A percentile compares a stretch with the other conserved stretches of the same genome.
phyloP scores from a whole-genome alignment of 1,140 invertebrate species.

The Conus betulinus region DNA sequence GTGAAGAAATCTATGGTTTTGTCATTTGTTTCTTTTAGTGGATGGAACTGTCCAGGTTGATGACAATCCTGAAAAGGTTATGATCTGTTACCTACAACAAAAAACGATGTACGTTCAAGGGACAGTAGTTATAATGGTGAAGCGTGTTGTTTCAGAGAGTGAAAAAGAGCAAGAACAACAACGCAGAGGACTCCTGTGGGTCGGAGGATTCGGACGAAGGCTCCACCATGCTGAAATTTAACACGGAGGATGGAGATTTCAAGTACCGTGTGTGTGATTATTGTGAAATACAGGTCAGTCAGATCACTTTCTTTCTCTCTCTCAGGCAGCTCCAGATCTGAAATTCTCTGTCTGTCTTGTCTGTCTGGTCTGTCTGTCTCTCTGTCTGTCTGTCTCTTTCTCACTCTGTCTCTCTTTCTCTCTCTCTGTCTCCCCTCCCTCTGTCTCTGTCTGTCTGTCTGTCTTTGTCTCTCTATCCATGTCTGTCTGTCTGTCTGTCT shows the following conservation, averaged over 20 bases:
- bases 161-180: constrained; percentile 16
- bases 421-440: neutral
- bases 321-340: neutral
- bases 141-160: neutral
- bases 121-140: too few relatives aligned
- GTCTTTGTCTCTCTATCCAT: too few relatives aligned
- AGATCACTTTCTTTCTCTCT: neutral
- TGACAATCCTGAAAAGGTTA: too few relatives aligned
- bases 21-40: too few relatives aligned
- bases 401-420: neutral
- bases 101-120: too few relatives aligned
- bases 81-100: too few relatives aligned
- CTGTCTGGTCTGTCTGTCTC: too few relatives aligned
- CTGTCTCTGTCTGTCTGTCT: too few relatives aligned
- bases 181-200: constrained; percentile 34
- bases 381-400: neutral
- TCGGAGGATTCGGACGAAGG: constrained; percentile 27
- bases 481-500: too few relatives aligned
- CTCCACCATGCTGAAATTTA: constrained; percentile 35
- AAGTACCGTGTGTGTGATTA: constrained; percentile 69
- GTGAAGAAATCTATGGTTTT: too few relatives aligned
- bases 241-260: constrained; percentile 34
- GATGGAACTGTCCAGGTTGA: too few relatives aligned
- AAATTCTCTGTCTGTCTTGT: neutral
- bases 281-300: constrained; percentile 67